Evolutionary conservation across 1,140 invertebrate genomes (phyloP), one percentile per base, ranked within the genome.

Genomic region (Eciton burchellii): DNA sequence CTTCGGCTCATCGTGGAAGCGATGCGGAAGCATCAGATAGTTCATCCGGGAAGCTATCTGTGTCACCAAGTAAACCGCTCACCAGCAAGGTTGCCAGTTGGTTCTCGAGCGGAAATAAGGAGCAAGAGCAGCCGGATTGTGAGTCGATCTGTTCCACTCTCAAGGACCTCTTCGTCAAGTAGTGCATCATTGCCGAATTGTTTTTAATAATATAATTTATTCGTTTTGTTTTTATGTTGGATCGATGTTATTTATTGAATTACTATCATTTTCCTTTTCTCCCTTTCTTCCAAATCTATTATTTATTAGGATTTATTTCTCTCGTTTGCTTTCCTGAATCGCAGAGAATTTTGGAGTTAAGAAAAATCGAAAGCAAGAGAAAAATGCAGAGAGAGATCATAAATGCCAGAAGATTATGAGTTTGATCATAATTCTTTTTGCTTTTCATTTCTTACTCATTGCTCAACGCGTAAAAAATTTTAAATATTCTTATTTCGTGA

Each of bases 121-220:
- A 96, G 11, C 96, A 96, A 45, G 96, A 96, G 14, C 93, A 95
- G 3, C 91, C 97, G 79, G 95, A 96, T 11, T 97, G 96, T 92
- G 97, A 97, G 24, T 96, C 96, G 16, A 95, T 97, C 63, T 97
- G 97, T 92, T 96, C 97, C 49, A 97, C 97, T 11, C 93, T 98
- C 12, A 97, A 97, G 92, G 97, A 97, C 91, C 95, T 98, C 8
- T 97, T 98, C 91, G 97, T 97, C 45, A 97, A 97, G 95, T 97
- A 95, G 94, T 91, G 71, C 52, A 71, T 35, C 16, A 85, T 35
- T 26, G 49, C 26, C 72, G 52, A 35, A 49, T 45, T 47, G 43
- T 59, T 59, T 70, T 74, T 71, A n/a, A 43, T 47, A 54, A 71
- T 26, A 41, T 14, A 29, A 57, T 56, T 52, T 14, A 63, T 60